Percentiles rank a stretch among this genome's conserved stretches.
phyloP scores from a whole-genome alignment of 2,888 invertebrate species.

The Ophion costatus region DNA sequence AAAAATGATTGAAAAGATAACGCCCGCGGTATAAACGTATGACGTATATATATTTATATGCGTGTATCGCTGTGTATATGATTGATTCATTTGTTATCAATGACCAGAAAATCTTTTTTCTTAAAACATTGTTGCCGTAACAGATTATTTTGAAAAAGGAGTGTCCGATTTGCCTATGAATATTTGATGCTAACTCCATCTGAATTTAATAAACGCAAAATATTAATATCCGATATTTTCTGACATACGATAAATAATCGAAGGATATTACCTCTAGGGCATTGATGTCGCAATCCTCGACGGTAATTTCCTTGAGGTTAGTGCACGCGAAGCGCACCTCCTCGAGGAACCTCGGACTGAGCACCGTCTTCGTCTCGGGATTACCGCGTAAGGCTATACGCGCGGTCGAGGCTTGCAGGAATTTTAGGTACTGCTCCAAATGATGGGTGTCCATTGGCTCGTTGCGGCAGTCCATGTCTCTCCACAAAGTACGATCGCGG shows the following conservation, averaged over 20 bases:
- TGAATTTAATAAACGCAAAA: background rate
- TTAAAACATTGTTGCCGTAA: background rate
- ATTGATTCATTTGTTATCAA: background rate
- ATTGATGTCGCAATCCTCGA: slow-evolving; percentile 85
- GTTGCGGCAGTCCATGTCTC: slow-evolving; percentile 83
- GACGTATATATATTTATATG: no score
- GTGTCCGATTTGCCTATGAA: no score
- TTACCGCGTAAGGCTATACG: slow-evolving; percentile 78
- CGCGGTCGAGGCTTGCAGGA: slow-evolving; percentile 83
- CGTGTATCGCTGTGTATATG: no score
- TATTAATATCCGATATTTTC: background rate
- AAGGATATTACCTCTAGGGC: slow-evolving; percentile 81
- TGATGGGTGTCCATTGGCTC: slow-evolving; percentile 76
- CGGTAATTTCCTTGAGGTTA: slow-evolving; percentile 82
- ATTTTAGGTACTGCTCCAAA: slow-evolving; percentile 83
- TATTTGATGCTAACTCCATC: background rate
- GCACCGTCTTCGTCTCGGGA: slow-evolving; percentile 80
- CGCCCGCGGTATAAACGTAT: no score
- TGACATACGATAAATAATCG: background rate
- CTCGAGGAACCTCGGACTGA: slow-evolving; percentile 78
- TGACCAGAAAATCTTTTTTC: background rate
- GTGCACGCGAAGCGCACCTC: slow-evolving; percentile 81
- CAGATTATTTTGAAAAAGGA: no score
- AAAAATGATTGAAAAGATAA: no score
- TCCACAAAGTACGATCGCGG: slow-evolving; percentile 85